These are phyloP conservation scores for Proales similis DNA, from an alignment of 1,140 invertebrate species.

Conservation along the genomic window DNA sequence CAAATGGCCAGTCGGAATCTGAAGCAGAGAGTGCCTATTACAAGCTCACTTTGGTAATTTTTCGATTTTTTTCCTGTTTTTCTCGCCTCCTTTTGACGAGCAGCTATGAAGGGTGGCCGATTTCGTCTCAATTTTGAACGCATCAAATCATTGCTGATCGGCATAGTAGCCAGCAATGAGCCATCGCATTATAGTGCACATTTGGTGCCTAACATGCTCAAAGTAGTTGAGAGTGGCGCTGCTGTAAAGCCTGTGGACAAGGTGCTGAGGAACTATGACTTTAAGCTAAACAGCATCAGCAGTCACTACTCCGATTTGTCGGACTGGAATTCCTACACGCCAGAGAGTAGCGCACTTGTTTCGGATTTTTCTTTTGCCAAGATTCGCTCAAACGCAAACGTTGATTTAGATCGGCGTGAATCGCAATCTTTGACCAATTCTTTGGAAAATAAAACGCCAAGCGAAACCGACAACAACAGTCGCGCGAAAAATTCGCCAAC, in stretches of 20 bases:
- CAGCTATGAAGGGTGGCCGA: too few relatives aligned
- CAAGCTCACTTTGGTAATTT: conserved; percentile 15
- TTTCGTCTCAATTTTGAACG: conserved; percentile 27
- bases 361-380: too few relatives aligned
- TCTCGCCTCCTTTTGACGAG: too few relatives aligned
- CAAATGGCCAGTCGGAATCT: conserved; percentile 1
- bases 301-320: conserved; percentile 25
- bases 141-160: background rate
- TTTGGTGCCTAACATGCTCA: conserved; percentile 15
- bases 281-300: conserved; percentile 8
- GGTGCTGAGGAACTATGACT: conserved; percentile 30
- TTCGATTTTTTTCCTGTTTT: background rate
- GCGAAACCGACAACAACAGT: too few relatives aligned
- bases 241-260: conserved; percentile 12
- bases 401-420: too few relatives aligned
- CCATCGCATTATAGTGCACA: conserved; percentile 1
- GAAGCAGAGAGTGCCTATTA: background rate
- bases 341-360: conserved; percentile 2
- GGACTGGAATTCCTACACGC: background rate
- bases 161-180: background rate
- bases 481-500: too few relatives aligned
- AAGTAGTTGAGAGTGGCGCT: background rate
- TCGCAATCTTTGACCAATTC: too few relatives aligned
- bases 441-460: too few relatives aligned
- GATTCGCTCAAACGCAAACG: too few relatives aligned